A percentile compares a stretch with the other conserved stretches of the same genome.
Evolutionary conservation across 2,113 vertebrate genomes (phyloP).

Genomic region (Catharus bicknelli): DNA sequence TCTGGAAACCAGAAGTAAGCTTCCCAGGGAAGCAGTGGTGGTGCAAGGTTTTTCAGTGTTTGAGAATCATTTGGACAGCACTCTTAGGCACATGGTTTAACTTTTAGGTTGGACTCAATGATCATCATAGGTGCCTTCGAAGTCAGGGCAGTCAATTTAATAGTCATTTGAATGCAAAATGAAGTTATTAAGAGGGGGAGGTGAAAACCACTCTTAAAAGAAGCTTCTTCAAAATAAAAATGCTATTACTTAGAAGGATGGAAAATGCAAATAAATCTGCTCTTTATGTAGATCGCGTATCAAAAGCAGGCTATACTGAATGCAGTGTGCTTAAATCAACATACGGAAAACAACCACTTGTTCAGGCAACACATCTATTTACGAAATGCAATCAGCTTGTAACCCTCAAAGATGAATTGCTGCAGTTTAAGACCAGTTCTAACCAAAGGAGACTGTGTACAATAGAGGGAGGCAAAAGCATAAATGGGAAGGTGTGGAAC

Average conservation of each 20-base stretch:
- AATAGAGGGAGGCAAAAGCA: neutral
- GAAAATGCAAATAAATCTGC: neutral
- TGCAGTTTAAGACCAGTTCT: neutral
- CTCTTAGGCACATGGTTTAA: neutral
- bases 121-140: neutral
- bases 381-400: neutral
- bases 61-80: neutral
- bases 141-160: neutral
- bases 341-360: neutral
- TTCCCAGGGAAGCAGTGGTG: neutral
- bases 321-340: neutral
- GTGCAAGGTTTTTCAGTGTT: neutral
- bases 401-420: neutral
- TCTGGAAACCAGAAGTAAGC: neutral
- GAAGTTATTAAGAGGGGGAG: neutral
- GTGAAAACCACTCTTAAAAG: neutral
- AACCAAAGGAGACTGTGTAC: neutral
- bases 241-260: neutral
- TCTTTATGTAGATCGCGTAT: fast-evolving
- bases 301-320: neutral
- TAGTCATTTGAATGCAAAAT: neutral
- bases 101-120: neutral
- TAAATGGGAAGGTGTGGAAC: neutral
- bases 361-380: neutral
- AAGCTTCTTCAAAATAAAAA: neutral